Base-by-base conservation (phyloP, 2,888 invertebrate species). In the Tetragnatha montana region DNA sequence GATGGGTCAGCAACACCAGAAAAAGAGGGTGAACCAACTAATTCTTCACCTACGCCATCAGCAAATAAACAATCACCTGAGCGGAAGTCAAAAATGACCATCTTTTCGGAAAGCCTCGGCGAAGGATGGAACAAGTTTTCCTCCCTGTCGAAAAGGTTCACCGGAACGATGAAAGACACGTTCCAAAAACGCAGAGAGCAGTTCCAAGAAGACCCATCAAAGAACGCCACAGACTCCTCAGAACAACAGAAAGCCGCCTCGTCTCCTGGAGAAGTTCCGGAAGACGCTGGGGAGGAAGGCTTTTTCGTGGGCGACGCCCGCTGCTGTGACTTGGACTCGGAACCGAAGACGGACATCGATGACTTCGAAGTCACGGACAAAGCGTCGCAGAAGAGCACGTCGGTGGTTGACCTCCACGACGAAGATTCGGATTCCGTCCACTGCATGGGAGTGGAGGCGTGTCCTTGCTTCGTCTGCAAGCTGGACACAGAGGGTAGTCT, bases 161-260 rank as follows among this genome's bases (percentile, higher is more conserved):
- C 89, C 19, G 85, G 84, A 8, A 85, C 80, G 8, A 85, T 89
- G 79, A 19, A 60, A 19, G 84, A 76, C 6, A 74, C 80, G 12
- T 51, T 89, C 47, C 89, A 85, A 17, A 89, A 89, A 47, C 73
- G 71, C 4, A 89, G 81, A 22, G 76, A 84, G n/a, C 84, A 89
- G 21, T 85, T 85, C 8, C 71, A 68, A 10, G 71, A 76, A 14
- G 70, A 47, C 21, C 22, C n/a, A 21, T 19, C 73, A 14, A 70
- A 60, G 10, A 21, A 81, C 8, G 47, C n/a, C 10, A 21, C 47
- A 0, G 49, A 81, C 7, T 10, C 22, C 60, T 6, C 21, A 83
- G 51, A 22, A 22, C 1, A 51, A 22, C 6, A 35, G 17, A 19
- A 49, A 81, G 81, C 60, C 12, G 17, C 8, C 2, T 51, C 21